These are phyloP conservation scores for Tetrapedia diversipes DNA, from an alignment of 2,888 invertebrate species.

Conservation along the genomic window DNA sequence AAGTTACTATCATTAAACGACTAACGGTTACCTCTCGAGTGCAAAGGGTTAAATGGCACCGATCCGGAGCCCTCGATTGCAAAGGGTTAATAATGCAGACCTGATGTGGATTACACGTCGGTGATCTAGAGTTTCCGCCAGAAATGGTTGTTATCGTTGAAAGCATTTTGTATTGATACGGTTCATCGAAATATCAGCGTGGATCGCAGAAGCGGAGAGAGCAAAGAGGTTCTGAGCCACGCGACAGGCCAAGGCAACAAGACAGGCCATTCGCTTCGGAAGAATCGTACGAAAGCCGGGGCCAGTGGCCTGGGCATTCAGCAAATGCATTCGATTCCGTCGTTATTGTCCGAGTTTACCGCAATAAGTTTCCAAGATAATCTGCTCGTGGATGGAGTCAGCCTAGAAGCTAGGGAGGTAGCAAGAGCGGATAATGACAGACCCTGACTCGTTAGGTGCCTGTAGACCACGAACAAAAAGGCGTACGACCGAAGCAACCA, in stretches of 20 bases:
- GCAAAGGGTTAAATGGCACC: too few relatives aligned
- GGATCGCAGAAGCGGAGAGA: neutral
- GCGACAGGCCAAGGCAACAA: slow-evolving; percentile 28
- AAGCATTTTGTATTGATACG: too few relatives aligned
- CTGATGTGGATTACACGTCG: too few relatives aligned
- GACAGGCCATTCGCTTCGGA: neutral
- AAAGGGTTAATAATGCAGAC: too few relatives aligned
- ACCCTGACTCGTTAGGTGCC: slow-evolving; percentile 79
- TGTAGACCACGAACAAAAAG: slow-evolving; percentile 74
- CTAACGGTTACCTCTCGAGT: too few relatives aligned
- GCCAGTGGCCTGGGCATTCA: slow-evolving; percentile 56
- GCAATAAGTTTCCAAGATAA: slow-evolving; percentile 80
- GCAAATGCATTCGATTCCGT: slow-evolving; percentile 74
- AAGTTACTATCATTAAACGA: too few relatives aligned
- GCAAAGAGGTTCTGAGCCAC: slow-evolving; percentile 18
- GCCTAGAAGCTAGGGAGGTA: slow-evolving; percentile 66
- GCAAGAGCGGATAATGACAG: slow-evolving; percentile 81
- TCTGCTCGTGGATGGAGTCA: slow-evolving; percentile 74
- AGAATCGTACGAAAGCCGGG: slow-evolving; percentile 28
- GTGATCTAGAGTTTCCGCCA: too few relatives aligned
- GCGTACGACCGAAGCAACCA: slow-evolving; percentile 63
- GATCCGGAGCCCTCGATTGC: too few relatives aligned
- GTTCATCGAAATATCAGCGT: too few relatives aligned
- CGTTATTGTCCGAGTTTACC: slow-evolving; percentile 79
- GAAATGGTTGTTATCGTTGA: too few relatives aligned